Conservation (phyloP, 2,797 vertebrate species). For the Scyliorhinus canicula region DNA sequence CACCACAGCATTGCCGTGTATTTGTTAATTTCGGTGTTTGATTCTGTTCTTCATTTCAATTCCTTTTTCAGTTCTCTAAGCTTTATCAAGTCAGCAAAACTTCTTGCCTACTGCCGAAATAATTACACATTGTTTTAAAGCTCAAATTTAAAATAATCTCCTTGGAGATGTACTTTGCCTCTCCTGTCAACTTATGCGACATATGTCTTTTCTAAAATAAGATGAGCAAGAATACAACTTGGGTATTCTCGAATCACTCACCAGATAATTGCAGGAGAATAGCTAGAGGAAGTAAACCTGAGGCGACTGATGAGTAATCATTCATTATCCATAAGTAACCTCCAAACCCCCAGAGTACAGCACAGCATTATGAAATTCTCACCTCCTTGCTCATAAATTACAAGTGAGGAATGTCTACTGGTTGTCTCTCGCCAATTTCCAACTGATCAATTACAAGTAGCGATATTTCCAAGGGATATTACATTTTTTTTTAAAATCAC, state of each 20-base stretch:
- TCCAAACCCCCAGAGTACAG: neutral
- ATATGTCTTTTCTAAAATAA: neutral
- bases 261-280: neutral
- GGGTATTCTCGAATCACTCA: neutral
- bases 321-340: conserved; percentile 4
- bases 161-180: neutral
- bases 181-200: neutral
- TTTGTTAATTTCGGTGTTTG: neutral
- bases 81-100: neutral
- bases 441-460: neutral
- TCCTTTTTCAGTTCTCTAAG: conserved; percentile 10
- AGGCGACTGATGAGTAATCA: neutral
- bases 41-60: neutral
- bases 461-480: neutral
- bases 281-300: neutral
- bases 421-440: neutral
- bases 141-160: neutral
- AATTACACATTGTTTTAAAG: neutral
- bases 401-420: neutral
- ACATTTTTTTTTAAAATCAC: neutral
- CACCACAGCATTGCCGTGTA: neutral
- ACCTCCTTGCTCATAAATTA: neutral
- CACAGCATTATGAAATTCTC: neutral
- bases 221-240: neutral
- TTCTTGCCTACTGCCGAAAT: neutral